Evolutionary conservation across 2,113 vertebrate species (phyloP), one percentile per base, ranked within the genome.

Genomic region (Cygnus atratus): DNA sequence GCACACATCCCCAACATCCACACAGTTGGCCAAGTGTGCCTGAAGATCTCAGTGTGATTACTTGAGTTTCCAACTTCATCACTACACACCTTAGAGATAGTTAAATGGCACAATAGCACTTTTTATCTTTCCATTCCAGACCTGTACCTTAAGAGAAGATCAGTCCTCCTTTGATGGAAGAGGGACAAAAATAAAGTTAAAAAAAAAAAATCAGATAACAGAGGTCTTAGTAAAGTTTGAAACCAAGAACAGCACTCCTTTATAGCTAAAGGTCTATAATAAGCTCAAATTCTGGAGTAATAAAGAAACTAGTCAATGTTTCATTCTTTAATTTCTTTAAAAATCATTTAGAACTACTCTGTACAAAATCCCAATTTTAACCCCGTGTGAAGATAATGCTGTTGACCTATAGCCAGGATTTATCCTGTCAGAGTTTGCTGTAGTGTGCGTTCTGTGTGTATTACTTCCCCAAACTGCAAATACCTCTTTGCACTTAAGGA

Each of bases 401-500:
- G 37, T 11, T 84, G 87, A 67, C 81, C 84, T 61, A 35, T 5
- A 92, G 35, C 50, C 52, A 90, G 80, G 62, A 78, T 84, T 79
- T 65, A 46, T 80, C 58, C 52, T 59, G 43, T 41, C 41, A 94
- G 70, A 48, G 65, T 85, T 67, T 63, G 12, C n/a, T 63, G 4
- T 65, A 50, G 0, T 11, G 6, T 22, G 44, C 6, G 1, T 62
- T 59, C 24, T 72, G 10, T 12, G 19, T 10, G 5, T 8, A 63
- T 68, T 84, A 29, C 87, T 89, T 93, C 65, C 41, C 11, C 61
- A 90, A 93, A 81, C 71, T 88, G 72, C n/a, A 91, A 95, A 76
- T 87, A 72, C 37, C 31, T 66, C 86, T 82, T 93, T 66, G 24
- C 41, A 88, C 91, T 91, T 93, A 90, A 92, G 92, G 85, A 92